Conservation (phyloP, 2,113 vertebrate genomes). For the Lethenteron camtschaticum region DNA sequence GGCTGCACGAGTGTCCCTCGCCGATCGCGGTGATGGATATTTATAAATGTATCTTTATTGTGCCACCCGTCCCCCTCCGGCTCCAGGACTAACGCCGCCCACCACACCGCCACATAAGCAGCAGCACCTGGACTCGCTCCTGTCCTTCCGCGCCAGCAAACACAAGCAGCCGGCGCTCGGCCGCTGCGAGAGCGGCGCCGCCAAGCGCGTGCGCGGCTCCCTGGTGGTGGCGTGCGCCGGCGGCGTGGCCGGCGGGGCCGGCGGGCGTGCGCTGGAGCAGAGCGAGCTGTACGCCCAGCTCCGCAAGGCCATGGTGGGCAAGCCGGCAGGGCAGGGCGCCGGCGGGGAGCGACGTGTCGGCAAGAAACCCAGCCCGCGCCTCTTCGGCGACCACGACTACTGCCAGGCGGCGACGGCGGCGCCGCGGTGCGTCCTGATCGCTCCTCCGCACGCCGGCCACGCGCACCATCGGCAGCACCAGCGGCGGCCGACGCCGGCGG, state of each 20-base stretch:
- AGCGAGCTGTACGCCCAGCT: slow-evolving; percentile 79
- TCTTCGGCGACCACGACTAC: slow-evolving; percentile 94
- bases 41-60: too few relatives aligned
- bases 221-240: too few relatives aligned
- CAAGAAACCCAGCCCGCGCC: slow-evolving; percentile 43
- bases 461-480: too few relatives aligned
- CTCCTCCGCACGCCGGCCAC: neutral
- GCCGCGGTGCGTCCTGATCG: neutral
- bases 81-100: slow-evolving; percentile 91
- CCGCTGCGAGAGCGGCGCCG: too few relatives aligned
- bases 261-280: slow-evolving; percentile 38
- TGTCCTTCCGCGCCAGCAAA: slow-evolving; percentile 36
- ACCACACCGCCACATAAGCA: slow-evolving; percentile 99
- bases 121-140: slow-evolving; percentile 19
- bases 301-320: slow-evolving; percentile 51
- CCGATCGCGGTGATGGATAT: too few relatives aligned
- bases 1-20: too few relatives aligned
- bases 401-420: slow-evolving; percentile 69
- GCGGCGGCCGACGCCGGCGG: too few relatives aligned
- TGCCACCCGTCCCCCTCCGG: neutral
- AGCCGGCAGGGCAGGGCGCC: slow-evolving; percentile 21
- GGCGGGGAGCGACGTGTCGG: slow-evolving; percentile 39
- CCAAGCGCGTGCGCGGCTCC: too few relatives aligned
- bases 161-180: slow-evolving; percentile 17
- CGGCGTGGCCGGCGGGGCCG: too few relatives aligned